Evolutionary conservation across 2,113 vertebrate species (phyloP).

Genomic region (Pelobates fuscus): DNA sequence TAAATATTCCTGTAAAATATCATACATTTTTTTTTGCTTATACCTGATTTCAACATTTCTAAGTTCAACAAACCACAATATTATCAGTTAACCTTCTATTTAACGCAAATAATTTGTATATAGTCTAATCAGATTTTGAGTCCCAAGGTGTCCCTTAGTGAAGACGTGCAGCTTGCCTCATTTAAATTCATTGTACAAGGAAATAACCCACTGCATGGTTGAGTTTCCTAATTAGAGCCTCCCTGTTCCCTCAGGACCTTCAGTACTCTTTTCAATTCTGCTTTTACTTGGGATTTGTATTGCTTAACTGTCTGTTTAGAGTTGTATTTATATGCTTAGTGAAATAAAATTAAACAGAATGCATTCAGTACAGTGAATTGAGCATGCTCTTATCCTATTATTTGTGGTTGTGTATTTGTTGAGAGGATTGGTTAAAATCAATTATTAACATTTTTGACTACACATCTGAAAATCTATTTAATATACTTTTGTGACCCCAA

Average conservation of each 20-base stretch:
- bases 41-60: too few relatives aligned
- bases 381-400: conserved; percentile 55
- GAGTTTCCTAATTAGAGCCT: conserved; percentile 64
- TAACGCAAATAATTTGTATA: conserved; percentile 55
- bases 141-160: conserved; percentile 53
- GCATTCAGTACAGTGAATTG: conserved; percentile 61
- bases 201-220: conserved; percentile 61
- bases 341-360: conserved; percentile 57
- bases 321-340: conserved; percentile 59
- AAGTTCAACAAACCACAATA: neutral
- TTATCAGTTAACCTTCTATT: conserved; percentile 52
- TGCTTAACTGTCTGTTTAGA: conserved; percentile 58
- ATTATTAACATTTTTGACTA: conserved; percentile 52
- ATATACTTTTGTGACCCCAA: conserved; percentile 52
- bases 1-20: too few relatives aligned
- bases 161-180: conserved; percentile 55
- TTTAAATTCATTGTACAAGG: conserved; percentile 57
- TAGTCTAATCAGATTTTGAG: conserved; percentile 54
- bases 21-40: too few relatives aligned
- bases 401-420: conserved; percentile 28
- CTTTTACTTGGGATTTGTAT: conserved; percentile 46
- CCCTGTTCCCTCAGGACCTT: conserved; percentile 56
- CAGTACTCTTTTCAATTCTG: conserved; percentile 47
- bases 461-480: conserved; percentile 53
- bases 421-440: conserved; percentile 57